Percentiles rank a stretch among this genome's conserved stretches.
Evolutionary conservation across 2,113 vertebrate genomes (phyloP).

Genomic region (Pituophis catenifer): DNA sequence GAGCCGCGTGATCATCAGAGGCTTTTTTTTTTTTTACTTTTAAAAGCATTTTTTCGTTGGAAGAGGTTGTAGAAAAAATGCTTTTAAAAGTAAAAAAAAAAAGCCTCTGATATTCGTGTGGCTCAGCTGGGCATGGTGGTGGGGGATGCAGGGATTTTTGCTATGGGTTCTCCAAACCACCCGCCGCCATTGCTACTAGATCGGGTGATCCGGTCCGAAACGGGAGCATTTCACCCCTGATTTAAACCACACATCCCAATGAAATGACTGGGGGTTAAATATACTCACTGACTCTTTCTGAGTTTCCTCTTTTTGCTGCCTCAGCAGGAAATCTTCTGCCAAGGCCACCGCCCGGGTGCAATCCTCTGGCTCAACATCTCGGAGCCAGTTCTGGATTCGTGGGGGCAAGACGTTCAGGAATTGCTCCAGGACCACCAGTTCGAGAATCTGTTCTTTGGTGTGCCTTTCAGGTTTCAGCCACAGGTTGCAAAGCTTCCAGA

Average conservation of each 20-base stretch:
- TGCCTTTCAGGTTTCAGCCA: slow-evolving; percentile 1
- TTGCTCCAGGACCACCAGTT: slow-evolving; percentile 19
- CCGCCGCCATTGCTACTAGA: no score
- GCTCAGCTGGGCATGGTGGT: no score
- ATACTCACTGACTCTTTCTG: neutral
- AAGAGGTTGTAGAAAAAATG: no score
- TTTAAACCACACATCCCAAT: neutral
- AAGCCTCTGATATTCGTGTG: no score
- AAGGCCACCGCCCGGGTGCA: slow-evolving; percentile 3
- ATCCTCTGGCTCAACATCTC: neutral
- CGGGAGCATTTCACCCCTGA: no score
- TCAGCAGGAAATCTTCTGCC: neutral
- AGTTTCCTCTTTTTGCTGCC: neutral
- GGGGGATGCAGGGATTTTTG: no score
- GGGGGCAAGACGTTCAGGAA: neutral
- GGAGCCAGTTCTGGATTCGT: neutral
- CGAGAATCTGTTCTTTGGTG: slow-evolving; percentile 15
- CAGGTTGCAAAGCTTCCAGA: slow-evolving; percentile 1
- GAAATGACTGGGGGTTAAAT: neutral
- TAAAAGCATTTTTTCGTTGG: no score
- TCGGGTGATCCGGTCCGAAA: no score
- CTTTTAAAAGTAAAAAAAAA: no score
- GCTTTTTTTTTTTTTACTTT: no score
- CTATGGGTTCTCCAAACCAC: no score
- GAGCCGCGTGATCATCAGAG: no score